phyloP scores from a whole-genome alignment of 2,888 invertebrate species.

The Pachymerium ferrugineum region DNA sequence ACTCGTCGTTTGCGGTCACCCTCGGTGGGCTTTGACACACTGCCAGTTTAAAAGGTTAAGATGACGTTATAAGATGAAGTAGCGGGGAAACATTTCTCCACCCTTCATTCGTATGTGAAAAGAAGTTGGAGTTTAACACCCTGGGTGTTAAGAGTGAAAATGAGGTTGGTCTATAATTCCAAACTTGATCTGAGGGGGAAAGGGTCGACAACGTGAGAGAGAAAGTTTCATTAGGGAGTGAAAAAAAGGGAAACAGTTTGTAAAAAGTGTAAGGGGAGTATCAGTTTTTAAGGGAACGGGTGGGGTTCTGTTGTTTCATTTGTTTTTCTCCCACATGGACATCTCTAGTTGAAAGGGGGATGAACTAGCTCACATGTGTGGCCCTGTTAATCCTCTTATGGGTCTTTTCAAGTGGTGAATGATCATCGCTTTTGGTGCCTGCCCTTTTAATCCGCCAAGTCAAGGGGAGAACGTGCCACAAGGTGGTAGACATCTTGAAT shows the following conservation, averaged over 20 bases:
- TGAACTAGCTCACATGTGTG: slow-evolving; percentile 13
- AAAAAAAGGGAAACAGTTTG: slow-evolving; percentile 1
- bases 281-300: not conserved
- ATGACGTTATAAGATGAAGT: slow-evolving; percentile 4
- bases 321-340: slow-evolving; percentile 7
- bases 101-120: not conserved
- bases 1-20: slow-evolving; percentile 13
- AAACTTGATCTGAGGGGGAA: not conserved
- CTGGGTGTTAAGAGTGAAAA: not conserved
- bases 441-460: slow-evolving; percentile 8
- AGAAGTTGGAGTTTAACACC: slow-evolving; percentile 4
- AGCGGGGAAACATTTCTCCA: not conserved
- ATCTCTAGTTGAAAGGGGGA: not conserved
- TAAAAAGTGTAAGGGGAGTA: not conserved
- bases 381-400: slow-evolving; percentile 9
- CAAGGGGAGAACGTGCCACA: slow-evolving; percentile 4
- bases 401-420: slow-evolving; percentile 13
- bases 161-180: not conserved
- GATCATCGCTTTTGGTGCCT: slow-evolving; percentile 4
- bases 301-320: slow-evolving; percentile 1
- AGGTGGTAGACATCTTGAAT: not conserved
- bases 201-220: not conserved
- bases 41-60: slow-evolving; percentile 7
- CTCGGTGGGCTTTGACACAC: not conserved
- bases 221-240: not conserved